These are phyloP conservation scores for Cynopterus sphinx DNA, from an alignment of 2,797 vertebrate species.

Conservation along the genomic window DNA sequence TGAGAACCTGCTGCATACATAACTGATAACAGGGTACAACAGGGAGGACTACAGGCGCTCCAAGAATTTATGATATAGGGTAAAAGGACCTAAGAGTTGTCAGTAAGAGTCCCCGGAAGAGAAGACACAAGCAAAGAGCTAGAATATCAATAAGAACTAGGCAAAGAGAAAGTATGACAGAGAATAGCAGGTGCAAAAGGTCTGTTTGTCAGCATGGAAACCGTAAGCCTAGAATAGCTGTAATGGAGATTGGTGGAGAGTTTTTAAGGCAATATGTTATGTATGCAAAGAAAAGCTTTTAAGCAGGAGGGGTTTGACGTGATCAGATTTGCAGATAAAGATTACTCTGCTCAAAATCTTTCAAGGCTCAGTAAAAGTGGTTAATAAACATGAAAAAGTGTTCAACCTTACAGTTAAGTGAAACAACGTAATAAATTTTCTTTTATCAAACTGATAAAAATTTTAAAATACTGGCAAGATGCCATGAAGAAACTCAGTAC, in stretches of 20 bases:
- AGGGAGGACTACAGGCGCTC: too few relatives aligned
- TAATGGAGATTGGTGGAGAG: neutral
- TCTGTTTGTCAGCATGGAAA: neutral
- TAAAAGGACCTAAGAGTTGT: neutral
- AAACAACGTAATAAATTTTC: neutral
- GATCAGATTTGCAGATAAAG: neutral
- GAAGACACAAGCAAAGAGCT: neutral
- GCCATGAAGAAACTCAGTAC: neutral
- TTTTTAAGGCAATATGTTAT: neutral
- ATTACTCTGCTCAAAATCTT: neutral
- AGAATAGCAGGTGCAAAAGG: neutral
- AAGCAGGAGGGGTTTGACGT: neutral
- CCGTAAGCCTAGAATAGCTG: neutral
- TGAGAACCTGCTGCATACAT: neutral
- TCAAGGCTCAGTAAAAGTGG: neutral
- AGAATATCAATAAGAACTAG: neutral
- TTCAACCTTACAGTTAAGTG: neutral
- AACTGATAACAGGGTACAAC: neutral
- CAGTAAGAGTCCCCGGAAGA: neutral
- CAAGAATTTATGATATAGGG: too few relatives aligned
- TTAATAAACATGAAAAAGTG: neutral
- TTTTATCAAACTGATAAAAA: neutral
- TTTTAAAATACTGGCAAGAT: neutral
- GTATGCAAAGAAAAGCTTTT: neutral
- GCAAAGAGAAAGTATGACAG: neutral